Base-by-base conservation (phyloP, 2,113 vertebrate genomes). In the Atractosteus spatula region DNA sequence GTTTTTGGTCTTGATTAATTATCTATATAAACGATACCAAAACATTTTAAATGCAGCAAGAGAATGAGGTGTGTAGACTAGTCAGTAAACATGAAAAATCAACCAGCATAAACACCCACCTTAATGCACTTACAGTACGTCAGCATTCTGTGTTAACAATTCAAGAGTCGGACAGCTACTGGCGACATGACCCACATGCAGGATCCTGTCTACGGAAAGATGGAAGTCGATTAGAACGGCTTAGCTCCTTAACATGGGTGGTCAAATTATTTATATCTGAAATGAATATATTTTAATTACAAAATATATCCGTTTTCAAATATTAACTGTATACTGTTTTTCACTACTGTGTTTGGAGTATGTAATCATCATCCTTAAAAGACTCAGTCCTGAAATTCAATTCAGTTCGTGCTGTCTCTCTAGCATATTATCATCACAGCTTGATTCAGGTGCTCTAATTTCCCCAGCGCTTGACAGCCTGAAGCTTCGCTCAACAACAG, bases 361-460 rank as follows among this genome's bases (percentile, higher is more conserved):
- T 16, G 59, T 54, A 29, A 51, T 57, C 61, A n/a, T 55, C 47
- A 68, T 17, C 67, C n/a, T 55, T 10, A 44, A 4, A 5, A 29
- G 13, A 71, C 43, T 62, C 61, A 29, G 64, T 62, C 69, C 12
- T 7, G 41, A 13, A n/a, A 51, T 61, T 17, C 14, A 63, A n/a
- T 7, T n/a, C 57, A 55, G 17, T 55, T 51, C 41, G 71, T 14
- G 41, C 62, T 42, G 51, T 29, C 29, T 66, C 43, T 61, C 12
- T 16, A 17, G 66, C 16, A 6, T 59, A 68, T 74, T 59, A 68
- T 62, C 68, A 59, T 70, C 73, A 61, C 29, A 45, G 56, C 57
- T 45, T 41, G 59, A 43, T 68, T 70, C 85, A 89, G 85, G 86
- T 86, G 86, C 80, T 82, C 84, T 29, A 68, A 63, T 17, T 62